Base-by-base conservation (phyloP, 1,140 invertebrate genomes). In the Epicauta chinensis region DNA sequence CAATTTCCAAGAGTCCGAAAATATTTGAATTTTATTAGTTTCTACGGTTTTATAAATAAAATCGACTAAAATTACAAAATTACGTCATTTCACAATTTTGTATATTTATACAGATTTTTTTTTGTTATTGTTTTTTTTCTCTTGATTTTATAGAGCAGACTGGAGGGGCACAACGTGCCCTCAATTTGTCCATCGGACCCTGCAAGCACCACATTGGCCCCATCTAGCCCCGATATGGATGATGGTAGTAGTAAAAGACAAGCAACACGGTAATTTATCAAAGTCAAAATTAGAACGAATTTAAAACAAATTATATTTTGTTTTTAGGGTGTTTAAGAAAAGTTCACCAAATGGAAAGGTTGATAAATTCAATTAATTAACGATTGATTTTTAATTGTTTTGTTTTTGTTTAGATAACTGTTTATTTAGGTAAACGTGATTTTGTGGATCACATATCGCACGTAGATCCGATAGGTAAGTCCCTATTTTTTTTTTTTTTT, bases 381-480 rank as follows among this genome's bases (percentile, higher is more conserved):
- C 36, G 4, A 3, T 38, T 9, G 14, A n/a, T 16, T 45, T 13
- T 5, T 15, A 45, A 41, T 32, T 54, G 13, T 53, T 45, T 12
- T 14, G 36, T 13, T 17, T 51, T 47, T 62, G 78, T 74, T 53
- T 72, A 88, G 82, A 93, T 97, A 56, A 98, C 94, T 46, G 91
- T 97, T 35, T 98, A 98, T 72, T 78, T 98, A 59, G 95, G 93
- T 13, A 97, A 97, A 72, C 78, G 95, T 63, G 95, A 98, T 73
- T 97, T 97, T 75, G 91, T 98, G 49, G 94, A 98, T 74, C 91
- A 97, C 72, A 85, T 95, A 52, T 84, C 89, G 52, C 89, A 94
- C 71, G 91, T 96, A 47, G 95, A 98, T 76, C 91, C 93, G 42
- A 94, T 98, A 63, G 93, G 91, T 93, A 76, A 79, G 83, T 73